phyloP scores from a whole-genome alignment of 2,113 vertebrate species.

The Regulus satrapa region DNA sequence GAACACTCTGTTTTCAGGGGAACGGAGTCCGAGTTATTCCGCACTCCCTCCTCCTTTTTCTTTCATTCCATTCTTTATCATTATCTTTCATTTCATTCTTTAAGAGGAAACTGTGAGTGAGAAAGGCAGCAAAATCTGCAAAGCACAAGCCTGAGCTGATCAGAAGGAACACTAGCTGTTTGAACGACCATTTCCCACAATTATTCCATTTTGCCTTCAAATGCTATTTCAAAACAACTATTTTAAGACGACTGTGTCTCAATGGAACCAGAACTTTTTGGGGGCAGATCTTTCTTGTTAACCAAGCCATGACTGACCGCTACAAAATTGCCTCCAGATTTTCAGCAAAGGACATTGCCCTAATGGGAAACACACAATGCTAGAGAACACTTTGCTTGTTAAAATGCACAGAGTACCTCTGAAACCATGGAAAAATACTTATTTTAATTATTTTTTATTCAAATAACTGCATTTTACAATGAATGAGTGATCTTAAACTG shows the following conservation, averaged over 20 bases:
- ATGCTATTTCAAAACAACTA: slow-evolving; percentile 36
- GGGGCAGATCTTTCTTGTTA: slow-evolving; percentile 25
- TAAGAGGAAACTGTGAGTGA: neutral
- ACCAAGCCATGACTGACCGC: slow-evolving; percentile 28
- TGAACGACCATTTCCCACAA: slow-evolving; percentile 26
- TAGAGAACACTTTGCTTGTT: neutral
- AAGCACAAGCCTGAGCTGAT: neutral
- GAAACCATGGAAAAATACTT: neutral
- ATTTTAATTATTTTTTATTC: neutral
- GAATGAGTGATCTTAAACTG: neutral
- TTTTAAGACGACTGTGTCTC: slow-evolving; percentile 24
- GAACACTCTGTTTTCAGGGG: neutral
- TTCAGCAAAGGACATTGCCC: slow-evolving; percentile 8
- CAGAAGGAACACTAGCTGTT: slow-evolving; percentile 2
- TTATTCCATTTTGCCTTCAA: slow-evolving; percentile 25
- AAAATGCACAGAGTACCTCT: neutral
- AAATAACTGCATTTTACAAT: neutral
- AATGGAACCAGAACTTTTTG: slow-evolving; percentile 21
- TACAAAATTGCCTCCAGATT: slow-evolving; percentile 60
- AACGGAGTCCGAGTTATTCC: neutral
- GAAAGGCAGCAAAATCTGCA: neutral
- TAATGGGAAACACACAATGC: slow-evolving; percentile 50
- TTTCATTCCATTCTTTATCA: too few relatives aligned
- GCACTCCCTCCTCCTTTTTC: neutral
- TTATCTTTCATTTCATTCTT: too few relatives aligned